Evolutionary conservation across 2,113 vertebrate species (phyloP).

Genomic region (Phaethornis superciliosus): DNA sequence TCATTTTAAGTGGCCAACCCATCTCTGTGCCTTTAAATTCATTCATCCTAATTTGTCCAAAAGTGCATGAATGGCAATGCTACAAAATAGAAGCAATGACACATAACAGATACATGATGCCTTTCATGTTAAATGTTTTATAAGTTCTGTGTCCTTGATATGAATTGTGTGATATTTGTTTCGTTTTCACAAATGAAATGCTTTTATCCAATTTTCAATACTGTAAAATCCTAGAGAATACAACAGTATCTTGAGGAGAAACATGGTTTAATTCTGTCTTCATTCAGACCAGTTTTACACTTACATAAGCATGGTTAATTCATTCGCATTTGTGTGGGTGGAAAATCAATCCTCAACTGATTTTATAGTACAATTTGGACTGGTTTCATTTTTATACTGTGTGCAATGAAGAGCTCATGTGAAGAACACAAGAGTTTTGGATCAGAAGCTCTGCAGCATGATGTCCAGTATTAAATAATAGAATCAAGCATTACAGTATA

Average conservation of each 20-base stretch:
- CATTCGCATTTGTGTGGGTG: neutral
- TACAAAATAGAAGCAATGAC: neutral
- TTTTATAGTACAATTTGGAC: neutral
- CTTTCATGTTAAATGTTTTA: neutral
- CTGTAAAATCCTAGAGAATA: neutral
- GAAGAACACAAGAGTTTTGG: neutral
- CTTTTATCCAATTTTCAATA: neutral
- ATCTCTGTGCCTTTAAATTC: neutral
- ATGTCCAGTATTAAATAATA: neutral
- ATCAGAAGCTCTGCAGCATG: neutral
- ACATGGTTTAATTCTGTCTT: neutral
- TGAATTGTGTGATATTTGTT: neutral
- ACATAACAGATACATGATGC: fast-evolving
- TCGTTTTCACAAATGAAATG: neutral
- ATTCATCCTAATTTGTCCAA: neutral
- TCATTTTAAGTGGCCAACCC: neutral
- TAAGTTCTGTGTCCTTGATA: neutral
- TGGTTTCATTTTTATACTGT: neutral
- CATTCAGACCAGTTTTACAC: neutral
- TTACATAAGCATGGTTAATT: neutral
- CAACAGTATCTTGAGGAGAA: neutral
- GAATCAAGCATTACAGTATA: neutral
- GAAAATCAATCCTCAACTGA: neutral
- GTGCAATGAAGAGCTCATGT: neutral
- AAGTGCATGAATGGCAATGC: neutral